phyloP scores from a whole-genome alignment of 1,140 invertebrate genomes.

The Coptotermes formosanus region DNA sequence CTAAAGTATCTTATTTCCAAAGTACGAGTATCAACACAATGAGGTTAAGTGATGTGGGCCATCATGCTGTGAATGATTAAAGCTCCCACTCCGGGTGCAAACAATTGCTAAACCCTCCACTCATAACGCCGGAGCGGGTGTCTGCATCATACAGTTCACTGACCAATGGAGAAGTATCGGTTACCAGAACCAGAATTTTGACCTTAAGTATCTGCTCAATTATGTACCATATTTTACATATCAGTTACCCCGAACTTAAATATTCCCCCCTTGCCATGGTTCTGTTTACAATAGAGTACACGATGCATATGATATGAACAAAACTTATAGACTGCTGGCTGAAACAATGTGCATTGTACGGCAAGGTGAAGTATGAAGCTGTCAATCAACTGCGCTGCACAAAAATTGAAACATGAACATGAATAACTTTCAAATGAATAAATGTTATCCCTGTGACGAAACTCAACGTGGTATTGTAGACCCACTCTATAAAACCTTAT shows the following conservation, averaged over 20 bases:
- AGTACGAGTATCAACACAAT: too few species aligned
- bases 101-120: not conserved
- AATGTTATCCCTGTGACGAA: not conserved
- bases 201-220: not conserved
- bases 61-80: not conserved
- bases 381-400: not conserved
- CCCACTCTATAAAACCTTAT: not conserved
- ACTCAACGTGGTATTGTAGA: not conserved
- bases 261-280: not conserved
- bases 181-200: not conserved
- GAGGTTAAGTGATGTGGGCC: not conserved
- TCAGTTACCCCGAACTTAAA: not conserved
- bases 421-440: too few species aligned
- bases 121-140: not conserved
- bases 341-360: not conserved
- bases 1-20: not conserved
- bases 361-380: not conserved
- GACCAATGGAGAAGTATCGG: not conserved
- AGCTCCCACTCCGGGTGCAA: not conserved
- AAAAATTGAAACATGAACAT: not conserved
- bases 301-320: not conserved
- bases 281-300: not conserved
- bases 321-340: not conserved
- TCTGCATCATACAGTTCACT: not conserved
- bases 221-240: not conserved